Evolutionary conservation across 2,888 invertebrate genomes (phyloP), one percentile per base, ranked within the genome.

Genomic region (Parnassius glacialis): DNA sequence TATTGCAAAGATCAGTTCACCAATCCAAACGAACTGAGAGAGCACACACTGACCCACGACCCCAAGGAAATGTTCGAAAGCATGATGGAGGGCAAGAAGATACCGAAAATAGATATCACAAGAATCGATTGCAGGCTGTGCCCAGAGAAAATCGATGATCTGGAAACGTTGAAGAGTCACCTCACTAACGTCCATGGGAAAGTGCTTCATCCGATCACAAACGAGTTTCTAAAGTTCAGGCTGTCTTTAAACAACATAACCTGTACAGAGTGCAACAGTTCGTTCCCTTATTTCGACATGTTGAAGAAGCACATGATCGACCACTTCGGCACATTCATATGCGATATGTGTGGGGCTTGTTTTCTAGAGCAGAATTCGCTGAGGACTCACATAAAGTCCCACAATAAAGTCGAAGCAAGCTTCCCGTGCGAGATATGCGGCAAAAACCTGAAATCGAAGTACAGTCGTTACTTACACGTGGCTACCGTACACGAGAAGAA

Each of bases 361-460:
- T 93, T 92, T 54, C 69, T 92, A 0, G 91, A 92, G 61, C 81
- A 84, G 1, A 80, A 86, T 0, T 91, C 92, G 0, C 64, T 92
- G 1, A 64, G 84, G 0, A 91, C 87, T 10, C 93, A 93, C 66
- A 82, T 84, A 3, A 84, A 83, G 20, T 78, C 80, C 0, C 90
- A 90, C 64, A 90, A 78, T 58, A 92, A 85, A 66, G 87, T 91
- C 2, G 92, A 84, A 3, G 87, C 87, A 12, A 89, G 81, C 20
- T 87, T 86, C 61, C 85, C 87, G 0, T 94, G 94, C 62, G 86
- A 89, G 3, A 76, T 87, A 0, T 92, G 92, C 64, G 90, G 90
- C 0, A 92, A 91, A 62, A 82, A 79, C 12, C 75, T 92, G 5
- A 86, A 86, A 64, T 87, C 86, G 0, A 85, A 87, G 16, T 87